Percentiles rank a stretch among this genome's conserved stretches.
These are phyloP conservation scores for Adrianichthys oophorus DNA, from an alignment of 2,797 vertebrate species.

Conservation along the genomic window DNA sequence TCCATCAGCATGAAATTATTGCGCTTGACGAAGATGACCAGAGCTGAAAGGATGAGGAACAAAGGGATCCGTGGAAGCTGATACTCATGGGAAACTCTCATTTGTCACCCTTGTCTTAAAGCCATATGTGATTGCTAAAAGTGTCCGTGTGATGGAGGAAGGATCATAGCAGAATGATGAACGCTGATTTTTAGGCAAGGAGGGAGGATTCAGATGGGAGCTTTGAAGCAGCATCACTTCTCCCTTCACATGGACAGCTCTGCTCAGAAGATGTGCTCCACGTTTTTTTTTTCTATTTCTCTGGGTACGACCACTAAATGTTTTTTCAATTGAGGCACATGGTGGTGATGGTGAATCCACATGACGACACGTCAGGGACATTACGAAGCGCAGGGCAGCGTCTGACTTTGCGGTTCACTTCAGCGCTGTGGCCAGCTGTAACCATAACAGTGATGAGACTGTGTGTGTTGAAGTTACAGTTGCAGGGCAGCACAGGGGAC, in stretches of 20 bases:
- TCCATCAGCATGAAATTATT: conserved; percentile 82
- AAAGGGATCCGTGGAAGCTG: conserved; percentile 53
- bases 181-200: conserved; percentile 23
- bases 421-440: conserved; percentile 57
- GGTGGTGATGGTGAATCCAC: conserved; percentile 64
- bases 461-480: conserved; percentile 15
- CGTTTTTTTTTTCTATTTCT: conserved; percentile 26
- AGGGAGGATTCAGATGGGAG: conserved; percentile 5
- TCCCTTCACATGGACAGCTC: conserved; percentile 29
- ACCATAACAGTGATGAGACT: conserved; percentile 30
- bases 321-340: conserved; percentile 57
- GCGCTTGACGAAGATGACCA: conserved; percentile 78
- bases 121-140: conserved; percentile 55
- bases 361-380: conserved; percentile 68
- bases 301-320: conserved; percentile 57
- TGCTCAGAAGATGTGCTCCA: conserved; percentile 1
- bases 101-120: conserved; percentile 71
- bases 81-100: conserved; percentile 67
- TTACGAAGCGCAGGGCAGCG: conserved; percentile 54
- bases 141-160: conserved; percentile 43
- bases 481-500: conserved; percentile 35
- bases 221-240: conserved; percentile 49
- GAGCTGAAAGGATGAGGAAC: conserved; percentile 44
- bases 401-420: conserved; percentile 48
- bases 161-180: conserved; percentile 49